Evolutionary conservation across 2,113 vertebrate species (phyloP).

Genomic region (Holacanthus passer): DNA sequence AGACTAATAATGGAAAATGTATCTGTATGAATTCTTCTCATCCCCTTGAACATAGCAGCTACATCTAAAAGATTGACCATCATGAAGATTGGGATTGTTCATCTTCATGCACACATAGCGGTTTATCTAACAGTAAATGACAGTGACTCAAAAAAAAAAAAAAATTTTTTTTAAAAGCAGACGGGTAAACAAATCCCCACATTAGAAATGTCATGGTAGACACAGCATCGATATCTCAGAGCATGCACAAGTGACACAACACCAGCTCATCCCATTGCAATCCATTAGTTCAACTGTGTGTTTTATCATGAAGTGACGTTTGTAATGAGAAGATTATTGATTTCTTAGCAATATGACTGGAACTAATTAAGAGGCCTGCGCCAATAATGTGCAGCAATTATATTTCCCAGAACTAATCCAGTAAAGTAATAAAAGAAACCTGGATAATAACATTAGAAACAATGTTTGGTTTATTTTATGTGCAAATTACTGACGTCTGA

Average conservation of each 20-base stretch:
- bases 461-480: constrained; percentile 1
- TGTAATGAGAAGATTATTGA: constrained; percentile 28
- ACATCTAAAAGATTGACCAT: constrained; percentile 1
- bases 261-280: constrained; percentile 46
- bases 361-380: constrained; percentile 23
- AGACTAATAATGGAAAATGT: not conserved
- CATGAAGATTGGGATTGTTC: not conserved
- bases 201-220: constrained; percentile 28
- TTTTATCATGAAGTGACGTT: constrained; percentile 32
- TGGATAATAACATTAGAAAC: not conserved
- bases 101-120: constrained; percentile 13
- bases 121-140: constrained; percentile 12
- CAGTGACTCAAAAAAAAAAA: not conserved
- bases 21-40: constrained; percentile 3
- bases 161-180: constrained; percentile 20
- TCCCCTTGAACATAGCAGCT: not conserved
- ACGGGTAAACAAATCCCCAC: constrained; percentile 21
- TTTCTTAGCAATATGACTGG: constrained; percentile 6
- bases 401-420: constrained; percentile 20
- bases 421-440: not conserved
- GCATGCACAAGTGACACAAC: constrained; percentile 47
- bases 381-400: constrained; percentile 34
- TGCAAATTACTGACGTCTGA: constrained; percentile 8
- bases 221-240: constrained; percentile 28
- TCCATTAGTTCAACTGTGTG: constrained; percentile 15